Evolutionary conservation across 2,113 vertebrate species (phyloP), one percentile per base, ranked within the genome.

Genomic region (Dicaeum eximium): DNA sequence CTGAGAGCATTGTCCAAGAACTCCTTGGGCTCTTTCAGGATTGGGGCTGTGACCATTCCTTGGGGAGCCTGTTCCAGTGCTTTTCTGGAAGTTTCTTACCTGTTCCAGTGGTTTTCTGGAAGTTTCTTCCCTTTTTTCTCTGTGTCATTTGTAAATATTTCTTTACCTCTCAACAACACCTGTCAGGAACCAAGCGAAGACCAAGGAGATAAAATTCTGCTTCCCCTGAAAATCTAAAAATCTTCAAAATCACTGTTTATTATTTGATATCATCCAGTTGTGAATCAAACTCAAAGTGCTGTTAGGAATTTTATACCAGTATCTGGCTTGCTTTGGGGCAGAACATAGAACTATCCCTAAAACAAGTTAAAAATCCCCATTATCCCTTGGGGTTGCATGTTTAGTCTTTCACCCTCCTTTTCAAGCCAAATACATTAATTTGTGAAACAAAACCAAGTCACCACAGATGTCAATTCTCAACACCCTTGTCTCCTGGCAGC

Each of bases 21-120:
- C 8, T 54, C 15, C 28, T 47, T 40, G 56, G n/a, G 13, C 16
- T 62, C 19, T 30, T 16, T n/a, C 24, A 47, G 47, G n/a, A 23
- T 0, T 62, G 48, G 7, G 13, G 11, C n/a, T 4, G 1, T 47
- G n/a, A 17, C 8, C 13, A n/a, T 37, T 38, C 13, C 28, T 27
- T 40, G 48, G 40, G 30, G 3, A 61, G 7, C 4, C 47, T n/a
- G 8, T 38, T 42, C 31, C 51, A 48, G 13, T 13, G n/a, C 5
- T 56, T 65, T 56, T 74, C 37, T 51, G 35, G n/a, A 60, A 75
- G 4, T 35, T 54, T 58, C 16, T 27, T 27, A 13, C 57, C 11
- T 60, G 25, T 25, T 50, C 24, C 48, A 50, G 25, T 50, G 24
- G 8, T 13, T 60, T 61, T 47, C 9, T 62, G 38, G 48, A 56